Conservation (phyloP, 2,113 vertebrate genomes). For the Zosterops japonicus region DNA sequence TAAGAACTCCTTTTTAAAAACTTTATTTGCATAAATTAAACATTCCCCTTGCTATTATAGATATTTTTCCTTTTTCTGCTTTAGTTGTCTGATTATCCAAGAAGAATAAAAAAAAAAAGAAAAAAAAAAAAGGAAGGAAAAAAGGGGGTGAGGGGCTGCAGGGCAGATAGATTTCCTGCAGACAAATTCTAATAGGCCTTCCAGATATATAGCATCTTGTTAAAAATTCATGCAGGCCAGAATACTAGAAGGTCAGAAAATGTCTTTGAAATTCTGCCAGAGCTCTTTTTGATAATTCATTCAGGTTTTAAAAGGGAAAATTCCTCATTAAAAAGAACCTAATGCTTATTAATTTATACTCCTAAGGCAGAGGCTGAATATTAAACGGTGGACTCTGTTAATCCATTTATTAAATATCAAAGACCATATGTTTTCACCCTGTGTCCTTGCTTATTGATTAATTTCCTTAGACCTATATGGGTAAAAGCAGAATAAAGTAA, state of each 20-base stretch:
- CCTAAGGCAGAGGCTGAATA: conserved; percentile 69
- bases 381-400: conserved; percentile 68
- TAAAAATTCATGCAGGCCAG: conserved; percentile 79
- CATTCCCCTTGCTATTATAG: conserved; percentile 22
- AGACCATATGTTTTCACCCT: conserved; percentile 71
- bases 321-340: conserved; percentile 76
- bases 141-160: neutral
- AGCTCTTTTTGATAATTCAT: conserved; percentile 78
- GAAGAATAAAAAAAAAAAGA: neutral
- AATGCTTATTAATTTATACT: conserved; percentile 81
- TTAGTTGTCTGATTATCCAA: neutral
- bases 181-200: conserved; percentile 70
- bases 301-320: conserved; percentile 79
- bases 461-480: conserved; percentile 51
- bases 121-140: neutral
- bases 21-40: conserved; percentile 62
- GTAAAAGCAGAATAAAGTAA: conserved; percentile 21
- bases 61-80: conserved; percentile 49
- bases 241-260: conserved; percentile 83
- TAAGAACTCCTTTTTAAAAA: conserved; percentile 22
- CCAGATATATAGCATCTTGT: conserved; percentile 74
- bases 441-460: conserved; percentile 73
- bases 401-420: conserved; percentile 82
- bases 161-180: conserved; percentile 58
- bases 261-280: conserved; percentile 81